These are phyloP conservation scores for Nylanderia fulva DNA, from an alignment of 1,140 invertebrate species.

Conservation along the genomic window DNA sequence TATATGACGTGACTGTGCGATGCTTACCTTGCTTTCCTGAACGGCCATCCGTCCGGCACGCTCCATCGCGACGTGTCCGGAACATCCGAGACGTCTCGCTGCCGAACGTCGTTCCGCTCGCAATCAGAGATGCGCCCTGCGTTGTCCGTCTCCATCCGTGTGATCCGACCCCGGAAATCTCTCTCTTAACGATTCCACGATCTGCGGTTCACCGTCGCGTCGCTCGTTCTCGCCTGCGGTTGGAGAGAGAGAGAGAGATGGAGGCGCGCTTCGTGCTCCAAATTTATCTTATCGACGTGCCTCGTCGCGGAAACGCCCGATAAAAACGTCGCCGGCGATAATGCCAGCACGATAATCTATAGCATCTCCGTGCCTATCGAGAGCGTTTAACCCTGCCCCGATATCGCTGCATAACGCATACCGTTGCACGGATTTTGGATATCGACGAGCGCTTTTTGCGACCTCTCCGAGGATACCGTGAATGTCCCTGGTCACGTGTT, in stretches of 20 bases:
- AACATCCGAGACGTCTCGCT: not conserved
- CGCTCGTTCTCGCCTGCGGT: not conserved
- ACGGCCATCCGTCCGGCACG: conserved; percentile 62
- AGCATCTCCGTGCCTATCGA: not conserved
- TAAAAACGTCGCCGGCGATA: conserved; percentile 39
- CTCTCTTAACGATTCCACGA: not conserved
- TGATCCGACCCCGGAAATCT: not conserved
- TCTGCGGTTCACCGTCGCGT: not conserved
- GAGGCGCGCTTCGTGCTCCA: not conserved
- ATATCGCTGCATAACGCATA: not conserved
- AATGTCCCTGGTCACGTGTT: not conserved
- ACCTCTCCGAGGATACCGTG: not conserved
- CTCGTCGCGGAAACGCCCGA: conserved; percentile 1
- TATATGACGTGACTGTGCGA: conserved; percentile 32
- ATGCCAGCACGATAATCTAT: conserved; percentile 35
- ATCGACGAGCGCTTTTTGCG: conserved; percentile 5
- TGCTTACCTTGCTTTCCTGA: conserved; percentile 69
- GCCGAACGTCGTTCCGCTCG: not conserved
- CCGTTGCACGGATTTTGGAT: not conserved
- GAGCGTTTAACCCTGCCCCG: not conserved
- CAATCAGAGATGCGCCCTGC: conserved; percentile 5
- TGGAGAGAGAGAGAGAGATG: no score
- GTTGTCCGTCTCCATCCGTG: conserved; percentile 39
- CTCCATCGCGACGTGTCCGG: not conserved
- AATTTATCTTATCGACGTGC: conserved; percentile 54